Percentiles rank a stretch among this genome's conserved stretches.
phyloP scores from a whole-genome alignment of 2,888 invertebrate species.

The Heliconius charithonia region DNA sequence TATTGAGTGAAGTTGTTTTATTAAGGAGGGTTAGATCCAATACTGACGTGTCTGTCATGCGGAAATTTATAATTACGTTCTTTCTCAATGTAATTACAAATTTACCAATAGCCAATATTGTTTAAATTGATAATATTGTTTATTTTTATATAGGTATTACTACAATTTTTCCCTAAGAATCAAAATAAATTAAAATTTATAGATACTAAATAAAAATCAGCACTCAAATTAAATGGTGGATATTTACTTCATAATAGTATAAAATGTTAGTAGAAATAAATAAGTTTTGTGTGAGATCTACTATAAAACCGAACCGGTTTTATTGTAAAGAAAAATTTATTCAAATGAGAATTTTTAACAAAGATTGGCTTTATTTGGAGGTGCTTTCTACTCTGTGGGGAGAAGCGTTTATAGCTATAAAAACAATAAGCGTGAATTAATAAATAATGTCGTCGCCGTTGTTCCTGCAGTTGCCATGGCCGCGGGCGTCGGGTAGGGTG shows the following conservation, averaged over 20 bases:
- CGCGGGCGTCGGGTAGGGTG: conserved; percentile 45
- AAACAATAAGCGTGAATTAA: conserved; percentile 71
- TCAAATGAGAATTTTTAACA: conserved; percentile 24
- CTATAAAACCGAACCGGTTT: conserved; percentile 13
- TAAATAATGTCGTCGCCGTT: conserved; percentile 70
- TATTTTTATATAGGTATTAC: neutral
- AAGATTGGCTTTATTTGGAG: conserved; percentile 18
- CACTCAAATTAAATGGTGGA: neutral
- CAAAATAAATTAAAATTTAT: neutral
- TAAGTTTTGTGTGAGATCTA: neutral
- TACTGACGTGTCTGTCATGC: conserved; percentile 27
- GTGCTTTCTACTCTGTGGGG: conserved; percentile 11
- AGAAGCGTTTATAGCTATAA: conserved; percentile 40
- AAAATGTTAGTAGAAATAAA: neutral
- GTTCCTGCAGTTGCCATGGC: conserved; percentile 56
- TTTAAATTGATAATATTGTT: neutral
- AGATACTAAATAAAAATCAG: neutral
- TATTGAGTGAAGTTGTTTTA: conserved; percentile 38
- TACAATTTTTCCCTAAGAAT: neutral
- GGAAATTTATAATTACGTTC: conserved; percentile 28
- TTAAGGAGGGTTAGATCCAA: conserved; percentile 36
- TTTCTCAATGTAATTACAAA: conserved; percentile 4
- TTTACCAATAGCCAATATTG: neutral
- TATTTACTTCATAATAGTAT: neutral
- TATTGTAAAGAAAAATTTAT: conserved; percentile 24